Percentiles rank a stretch among this genome's conserved stretches.
Conservation (phyloP, 2,797 vertebrate genomes). For the Sebastes miniatus region DNA sequence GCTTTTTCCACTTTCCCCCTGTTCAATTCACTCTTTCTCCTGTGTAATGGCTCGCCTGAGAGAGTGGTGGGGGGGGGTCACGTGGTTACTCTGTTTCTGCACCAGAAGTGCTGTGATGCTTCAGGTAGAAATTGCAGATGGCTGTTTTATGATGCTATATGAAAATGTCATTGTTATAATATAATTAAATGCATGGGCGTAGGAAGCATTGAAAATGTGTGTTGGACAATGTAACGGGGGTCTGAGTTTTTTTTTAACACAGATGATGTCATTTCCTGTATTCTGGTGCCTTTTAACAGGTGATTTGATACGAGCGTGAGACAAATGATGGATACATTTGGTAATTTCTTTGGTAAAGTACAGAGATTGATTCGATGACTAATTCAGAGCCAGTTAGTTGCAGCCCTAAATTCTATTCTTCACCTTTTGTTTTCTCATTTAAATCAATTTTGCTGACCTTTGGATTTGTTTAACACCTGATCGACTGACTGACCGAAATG, state of each 20-base stretch:
- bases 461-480: background rate
- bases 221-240: too few species aligned
- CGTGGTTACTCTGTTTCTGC: background rate
- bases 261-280: too few species aligned
- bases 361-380: too few species aligned
- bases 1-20: constrained; percentile 39
- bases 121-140: background rate
- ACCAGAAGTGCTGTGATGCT: background rate
- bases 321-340: too few species aligned
- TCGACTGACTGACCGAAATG: background rate
- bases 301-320: too few species aligned
- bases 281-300: too few species aligned
- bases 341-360: too few species aligned
- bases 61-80: background rate
- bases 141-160: background rate
- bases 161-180: background rate
- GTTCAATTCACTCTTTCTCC: constrained; percentile 40
- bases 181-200: background rate
- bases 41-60: constrained; percentile 8
- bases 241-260: too few species aligned
- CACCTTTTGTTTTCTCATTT: background rate
- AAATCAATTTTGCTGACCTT: background rate
- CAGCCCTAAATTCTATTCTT: background rate
- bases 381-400: too few species aligned
- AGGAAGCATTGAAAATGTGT: too few species aligned